Conservation (phyloP, 1,140 invertebrate genomes). For the Leptestheria dahalacensis region DNA sequence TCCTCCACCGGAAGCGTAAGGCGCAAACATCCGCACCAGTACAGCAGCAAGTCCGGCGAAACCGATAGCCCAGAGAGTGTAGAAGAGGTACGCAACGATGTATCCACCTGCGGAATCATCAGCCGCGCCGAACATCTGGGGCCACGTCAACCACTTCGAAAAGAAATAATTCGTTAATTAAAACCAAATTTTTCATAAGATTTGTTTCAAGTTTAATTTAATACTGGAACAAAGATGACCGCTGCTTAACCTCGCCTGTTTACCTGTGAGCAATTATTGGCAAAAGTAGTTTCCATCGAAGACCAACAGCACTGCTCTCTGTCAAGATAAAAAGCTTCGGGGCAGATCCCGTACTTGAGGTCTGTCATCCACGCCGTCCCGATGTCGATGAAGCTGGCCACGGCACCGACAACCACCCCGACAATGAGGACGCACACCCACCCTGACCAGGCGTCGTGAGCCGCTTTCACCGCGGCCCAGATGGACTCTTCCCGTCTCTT, state of each 20-base stretch:
- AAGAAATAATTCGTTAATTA: not conserved
- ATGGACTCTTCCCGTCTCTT: constrained; percentile 73
- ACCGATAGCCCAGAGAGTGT: constrained; percentile 79
- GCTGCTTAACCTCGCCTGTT: no score
- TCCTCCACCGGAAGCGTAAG: constrained; percentile 97
- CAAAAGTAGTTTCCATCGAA: constrained; percentile 83
- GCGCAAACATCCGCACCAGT: constrained; percentile 96
- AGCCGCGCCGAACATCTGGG: constrained; percentile 69
- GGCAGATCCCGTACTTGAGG: constrained; percentile 94
- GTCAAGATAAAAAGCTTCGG: constrained; percentile 96
- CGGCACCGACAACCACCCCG: constrained; percentile 49
- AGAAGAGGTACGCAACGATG: constrained; percentile 86
- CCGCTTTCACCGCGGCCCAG: constrained; percentile 71
- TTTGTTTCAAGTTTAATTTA: no score
- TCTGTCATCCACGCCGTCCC: constrained; percentile 99
- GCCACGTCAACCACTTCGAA: constrained; percentile 81
- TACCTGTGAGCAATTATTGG: constrained; percentile 59
- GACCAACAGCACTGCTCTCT: constrained; percentile 97
- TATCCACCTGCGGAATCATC: constrained; percentile 66
- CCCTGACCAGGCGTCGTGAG: constrained; percentile 94
- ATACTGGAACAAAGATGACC: no score
- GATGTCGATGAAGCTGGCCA: constrained; percentile 63
- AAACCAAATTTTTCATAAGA: not conserved
- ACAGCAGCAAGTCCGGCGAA: constrained; percentile 86
- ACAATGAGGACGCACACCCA: constrained; percentile 97